Evolutionary conservation across 1,140 invertebrate genomes (phyloP).

Genomic region (Drosophila nigromelanica): DNA sequence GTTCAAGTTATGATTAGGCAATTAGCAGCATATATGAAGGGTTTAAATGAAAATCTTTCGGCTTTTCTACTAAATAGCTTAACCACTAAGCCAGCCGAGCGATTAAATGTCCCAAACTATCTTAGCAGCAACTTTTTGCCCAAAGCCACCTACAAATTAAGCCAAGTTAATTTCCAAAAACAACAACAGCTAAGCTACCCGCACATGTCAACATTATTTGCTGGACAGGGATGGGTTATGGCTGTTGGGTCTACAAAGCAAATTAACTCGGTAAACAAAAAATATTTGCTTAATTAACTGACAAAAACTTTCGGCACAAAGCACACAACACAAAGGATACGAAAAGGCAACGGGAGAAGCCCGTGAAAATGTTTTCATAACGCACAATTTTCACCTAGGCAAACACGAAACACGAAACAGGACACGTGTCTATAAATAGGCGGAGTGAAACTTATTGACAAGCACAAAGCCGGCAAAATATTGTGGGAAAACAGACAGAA

Average conservation of each 20-base stretch:
- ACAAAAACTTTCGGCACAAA: conserved; percentile 70
- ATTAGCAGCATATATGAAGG: conserved; percentile 11
- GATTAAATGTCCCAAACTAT: conserved; percentile 42
- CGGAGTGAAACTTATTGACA: conserved; percentile 44
- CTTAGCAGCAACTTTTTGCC: conserved; percentile 19
- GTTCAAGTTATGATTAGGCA: conserved; percentile 7
- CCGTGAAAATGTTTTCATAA: conserved; percentile 64
- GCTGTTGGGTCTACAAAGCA: conserved; percentile 37
- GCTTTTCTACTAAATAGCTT: background rate
- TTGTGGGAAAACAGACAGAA: conserved; percentile 14
- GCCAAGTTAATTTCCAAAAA: conserved; percentile 40
- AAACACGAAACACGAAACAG: conserved; percentile 12
- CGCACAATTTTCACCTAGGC: conserved; percentile 58
- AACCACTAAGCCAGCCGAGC: conserved; percentile 13
- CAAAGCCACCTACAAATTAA: conserved; percentile 36
- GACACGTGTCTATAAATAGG: conserved; percentile 40
- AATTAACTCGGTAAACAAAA: conserved; percentile 77
- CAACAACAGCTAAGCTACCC: conserved; percentile 43
- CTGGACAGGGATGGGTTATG: conserved; percentile 4
- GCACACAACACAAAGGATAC: conserved; percentile 19
- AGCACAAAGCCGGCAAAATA: conserved; percentile 28
- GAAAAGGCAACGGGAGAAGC: background rate
- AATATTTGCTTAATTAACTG: conserved; percentile 81
- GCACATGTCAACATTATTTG: conserved; percentile 61
- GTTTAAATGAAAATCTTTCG: conserved; percentile 12